Base-by-base conservation (phyloP, 2,888 invertebrate genomes). In the Heteromurus nitidus region DNA sequence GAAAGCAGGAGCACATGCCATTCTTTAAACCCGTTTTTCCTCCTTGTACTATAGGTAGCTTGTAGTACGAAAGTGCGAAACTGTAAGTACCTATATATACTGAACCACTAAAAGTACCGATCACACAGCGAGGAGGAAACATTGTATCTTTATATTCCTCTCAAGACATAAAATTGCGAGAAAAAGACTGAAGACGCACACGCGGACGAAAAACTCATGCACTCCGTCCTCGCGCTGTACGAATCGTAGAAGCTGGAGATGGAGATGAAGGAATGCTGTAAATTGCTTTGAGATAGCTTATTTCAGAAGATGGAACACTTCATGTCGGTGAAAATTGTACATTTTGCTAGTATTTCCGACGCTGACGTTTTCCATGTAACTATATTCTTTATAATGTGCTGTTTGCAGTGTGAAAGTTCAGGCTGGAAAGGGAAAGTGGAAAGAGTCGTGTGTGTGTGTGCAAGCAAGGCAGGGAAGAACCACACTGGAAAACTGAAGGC, bases 251-350 rank as follows among this genome's bases (percentile, higher is more conserved):
- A 16, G 18, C n/a, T 72, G 20, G 20, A 60, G n/a, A 28, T 42
- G 42, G 44, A 36, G 22, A 55, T 36, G 75, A 44, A 67, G 67
- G 75, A 75, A 75, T 75, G 75, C 75, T 62, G 76, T 31, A 69
- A 68, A 77, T 69, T 77, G 76, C 69, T 77, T 77, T 77, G 76
- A 69, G 68, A 77, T 58, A 69, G 76, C 62, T 24, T 50, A 68
- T 69, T 77, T 69, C 36, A 18, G 47, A 77, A 75, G 75, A 75
- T 75, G 69, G 36, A 77, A 77, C 60, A 77, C 69, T 77, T 69
- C 60, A 77, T 50, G 76, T 77, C 69, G 76, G 42, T 69, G 68
- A 67, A 77, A 77, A 77, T 77, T 47, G 76, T 69, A 69, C 42
- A 62, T 77, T 68, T 68, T 58, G 75, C 42, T 58, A 58, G 67